These are phyloP conservation scores for Turritopsis dohrnii DNA, from an alignment of 30 jellyfish, hydroid and myxozoan species.

Conservation along the genomic window DNA sequence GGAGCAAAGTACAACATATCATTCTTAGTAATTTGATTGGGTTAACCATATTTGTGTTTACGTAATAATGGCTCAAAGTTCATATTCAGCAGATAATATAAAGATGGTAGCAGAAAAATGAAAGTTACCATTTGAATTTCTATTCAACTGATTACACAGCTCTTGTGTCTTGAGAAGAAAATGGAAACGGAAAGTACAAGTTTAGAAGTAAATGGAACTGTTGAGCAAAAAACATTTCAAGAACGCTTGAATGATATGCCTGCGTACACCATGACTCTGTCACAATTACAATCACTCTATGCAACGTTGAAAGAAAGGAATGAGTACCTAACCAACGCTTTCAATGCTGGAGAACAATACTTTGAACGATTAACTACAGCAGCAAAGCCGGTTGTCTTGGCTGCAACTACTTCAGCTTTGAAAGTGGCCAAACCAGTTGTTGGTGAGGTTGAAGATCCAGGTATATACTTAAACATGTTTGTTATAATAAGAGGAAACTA, in stretches of 20 bases:
- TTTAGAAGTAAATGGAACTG: slow-evolving; percentile 23
- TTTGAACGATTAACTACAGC: slow-evolving; percentile 56
- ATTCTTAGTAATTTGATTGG: neutral
- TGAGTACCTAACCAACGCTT: slow-evolving; percentile 62
- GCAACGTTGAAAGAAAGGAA: slow-evolving; percentile 71
- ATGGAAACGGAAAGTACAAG: neutral
- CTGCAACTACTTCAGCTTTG: slow-evolving; percentile 88
- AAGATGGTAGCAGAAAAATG: neutral
- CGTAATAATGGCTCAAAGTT: neutral
- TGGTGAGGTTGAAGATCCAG: slow-evolving; percentile 93
- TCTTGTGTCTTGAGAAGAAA: no score
- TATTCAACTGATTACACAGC: neutral
- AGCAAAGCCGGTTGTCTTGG: slow-evolving; percentile 91
- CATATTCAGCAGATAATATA: neutral
- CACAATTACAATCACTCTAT: slow-evolving; percentile 65
- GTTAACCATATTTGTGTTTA: neutral
- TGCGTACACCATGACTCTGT: slow-evolving; percentile 74
- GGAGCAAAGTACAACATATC: neutral
- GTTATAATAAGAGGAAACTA: no score
- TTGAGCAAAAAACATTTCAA: slow-evolving; percentile 63
- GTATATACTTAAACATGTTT: slow-evolving; percentile 15
- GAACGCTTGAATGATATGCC: slow-evolving; percentile 90
- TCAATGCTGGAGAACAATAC: slow-evolving; percentile 81
- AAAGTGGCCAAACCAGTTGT: slow-evolving; percentile 92
- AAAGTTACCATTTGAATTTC: neutral